Evolutionary conservation across 1,140 invertebrate species (phyloP).

Genomic region (Helicoverpa armigera): DNA sequence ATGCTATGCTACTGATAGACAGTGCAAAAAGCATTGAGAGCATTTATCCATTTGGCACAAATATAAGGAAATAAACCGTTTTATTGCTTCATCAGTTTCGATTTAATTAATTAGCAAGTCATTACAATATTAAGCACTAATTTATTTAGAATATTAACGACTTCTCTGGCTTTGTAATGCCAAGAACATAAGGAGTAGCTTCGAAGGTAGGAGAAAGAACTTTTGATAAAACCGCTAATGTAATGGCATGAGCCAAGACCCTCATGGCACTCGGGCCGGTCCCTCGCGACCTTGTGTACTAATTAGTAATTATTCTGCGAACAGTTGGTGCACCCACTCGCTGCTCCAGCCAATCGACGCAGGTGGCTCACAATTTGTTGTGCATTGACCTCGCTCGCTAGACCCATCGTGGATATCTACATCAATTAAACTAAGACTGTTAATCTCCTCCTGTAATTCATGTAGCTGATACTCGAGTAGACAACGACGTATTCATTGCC

Average conservation of each 20-base stretch:
- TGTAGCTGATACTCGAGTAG: constrained; percentile 25
- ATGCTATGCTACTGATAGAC: background rate
- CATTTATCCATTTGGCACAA: no score
- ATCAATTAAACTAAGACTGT: constrained; percentile 43
- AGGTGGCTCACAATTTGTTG: constrained; percentile 48
- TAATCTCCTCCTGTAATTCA: constrained; percentile 36
- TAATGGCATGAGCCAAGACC: background rate
- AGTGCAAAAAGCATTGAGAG: background rate
- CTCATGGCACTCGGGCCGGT: background rate
- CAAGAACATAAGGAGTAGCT: background rate
- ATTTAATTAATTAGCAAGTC: no score
- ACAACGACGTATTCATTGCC: constrained; percentile 15
- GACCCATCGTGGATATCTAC: constrained; percentile 31
- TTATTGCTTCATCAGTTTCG: no score
- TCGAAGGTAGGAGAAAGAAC: background rate
- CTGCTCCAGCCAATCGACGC: constrained; percentile 41
- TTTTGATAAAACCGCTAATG: background rate
- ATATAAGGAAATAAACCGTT: no score
- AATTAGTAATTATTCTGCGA: constrained; percentile 47
- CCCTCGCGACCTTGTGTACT: constrained; percentile 32
- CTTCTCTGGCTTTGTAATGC: background rate
- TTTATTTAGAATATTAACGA: no score
- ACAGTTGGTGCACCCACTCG: constrained; percentile 45
- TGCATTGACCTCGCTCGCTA: constrained; percentile 44
- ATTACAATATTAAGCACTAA: no score